A percentile compares a stretch with the other conserved stretches of the same genome.
phyloP scores from a whole-genome alignment of 2,113 vertebrate species.

The Phaethornis superciliosus region DNA sequence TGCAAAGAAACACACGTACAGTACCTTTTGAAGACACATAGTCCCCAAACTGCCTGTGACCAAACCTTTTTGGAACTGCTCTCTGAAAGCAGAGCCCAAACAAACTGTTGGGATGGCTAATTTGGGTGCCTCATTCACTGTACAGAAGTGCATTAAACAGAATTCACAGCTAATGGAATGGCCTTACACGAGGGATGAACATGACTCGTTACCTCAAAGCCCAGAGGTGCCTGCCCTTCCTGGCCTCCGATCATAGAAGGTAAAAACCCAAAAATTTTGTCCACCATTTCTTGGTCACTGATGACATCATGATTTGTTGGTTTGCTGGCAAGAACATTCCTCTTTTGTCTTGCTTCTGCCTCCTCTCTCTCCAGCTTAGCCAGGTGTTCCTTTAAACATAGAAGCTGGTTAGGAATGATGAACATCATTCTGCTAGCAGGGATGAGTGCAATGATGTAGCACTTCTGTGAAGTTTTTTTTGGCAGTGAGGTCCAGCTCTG shows the following conservation, averaged over 20 bases:
- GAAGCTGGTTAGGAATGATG: background rate
- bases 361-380: conserved; percentile 67
- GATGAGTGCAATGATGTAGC: background rate
- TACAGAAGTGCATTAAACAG: background rate
- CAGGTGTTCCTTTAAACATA: conserved; percentile 74
- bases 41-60: background rate
- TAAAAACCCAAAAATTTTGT: conserved; percentile 92
- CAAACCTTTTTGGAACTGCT: background rate
- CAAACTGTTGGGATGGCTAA: background rate
- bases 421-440: background rate
- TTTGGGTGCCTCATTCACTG: background rate
- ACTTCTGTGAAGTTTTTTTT: background rate
- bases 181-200: background rate
- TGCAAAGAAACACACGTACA: background rate
- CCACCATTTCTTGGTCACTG: conserved; percentile 89
- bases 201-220: conserved; percentile 76
- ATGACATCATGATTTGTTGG: conserved; percentile 71
- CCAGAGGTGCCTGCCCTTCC: conserved; percentile 81
- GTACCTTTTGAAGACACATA: background rate
- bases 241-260: conserved; percentile 82
- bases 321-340: conserved; percentile 65
- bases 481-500: background rate
- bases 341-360: conserved; percentile 46
- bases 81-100: background rate
- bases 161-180: background rate